A percentile compares a stretch with the other conserved stretches of the same genome.
Evolutionary conservation across 2,888 invertebrate species (phyloP).

Genomic region (Rhagophthalmus giganteus): DNA sequence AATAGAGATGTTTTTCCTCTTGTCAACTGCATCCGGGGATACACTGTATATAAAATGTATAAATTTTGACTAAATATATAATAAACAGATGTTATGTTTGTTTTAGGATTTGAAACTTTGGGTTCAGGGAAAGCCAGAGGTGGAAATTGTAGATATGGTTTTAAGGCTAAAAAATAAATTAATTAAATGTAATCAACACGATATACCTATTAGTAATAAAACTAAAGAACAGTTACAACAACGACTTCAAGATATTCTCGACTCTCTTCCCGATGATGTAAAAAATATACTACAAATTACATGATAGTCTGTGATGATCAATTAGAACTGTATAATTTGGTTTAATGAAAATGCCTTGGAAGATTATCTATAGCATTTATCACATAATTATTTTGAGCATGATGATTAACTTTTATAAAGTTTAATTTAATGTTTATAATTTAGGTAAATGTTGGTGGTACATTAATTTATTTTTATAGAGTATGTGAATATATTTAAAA

Average conservation of each 20-base stretch:
- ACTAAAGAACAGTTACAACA: constrained; percentile 67
- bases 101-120: constrained; percentile 83
- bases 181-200: constrained; percentile 61
- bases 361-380: background rate
- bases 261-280: constrained; percentile 84
- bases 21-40: too few species aligned
- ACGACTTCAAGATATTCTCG: constrained; percentile 79
- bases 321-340: background rate
- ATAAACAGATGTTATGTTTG: background rate
- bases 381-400: too few species aligned
- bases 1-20: too few species aligned
- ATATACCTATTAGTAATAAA: constrained; percentile 60
- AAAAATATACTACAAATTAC: constrained; percentile 73
- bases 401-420: too few species aligned
- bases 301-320: constrained; percentile 36
- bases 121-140: constrained; percentile 91
- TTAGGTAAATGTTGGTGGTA: too few species aligned
- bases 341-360: background rate
- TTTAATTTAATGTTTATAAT: too few species aligned
- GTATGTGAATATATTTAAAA: background rate
- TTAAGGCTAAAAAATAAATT: constrained; percentile 88
- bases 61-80: background rate
- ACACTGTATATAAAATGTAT: too few species aligned
- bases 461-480: background rate
- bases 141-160: constrained; percentile 97